Percentiles rank a stretch among this genome's conserved stretches.
Conservation (phyloP, 1,140 invertebrate genomes). For the Brachionus sp. region DNA sequence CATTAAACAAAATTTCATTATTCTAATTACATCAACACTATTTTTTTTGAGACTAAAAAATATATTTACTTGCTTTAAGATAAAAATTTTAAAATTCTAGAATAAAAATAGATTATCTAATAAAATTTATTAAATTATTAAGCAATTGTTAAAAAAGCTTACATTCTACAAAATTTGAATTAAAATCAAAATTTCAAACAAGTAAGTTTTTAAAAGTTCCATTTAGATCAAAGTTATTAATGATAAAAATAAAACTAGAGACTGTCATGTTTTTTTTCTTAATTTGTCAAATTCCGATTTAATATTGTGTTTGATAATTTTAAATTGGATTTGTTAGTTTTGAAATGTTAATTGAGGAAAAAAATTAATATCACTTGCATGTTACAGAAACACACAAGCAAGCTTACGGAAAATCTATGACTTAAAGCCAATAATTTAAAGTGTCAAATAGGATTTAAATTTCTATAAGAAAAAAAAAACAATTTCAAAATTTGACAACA, state of each 20-base stretch:
- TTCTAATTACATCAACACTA: neutral
- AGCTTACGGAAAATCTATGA: constrained; percentile 1
- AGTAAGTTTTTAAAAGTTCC: too few relatives aligned
- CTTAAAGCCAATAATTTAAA: constrained; percentile 2
- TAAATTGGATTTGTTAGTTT: constrained; percentile 10
- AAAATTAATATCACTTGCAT: neutral
- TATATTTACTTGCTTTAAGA: neutral
- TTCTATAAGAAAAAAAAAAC: neutral
- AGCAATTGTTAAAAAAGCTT: too few relatives aligned
- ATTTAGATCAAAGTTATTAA: neutral
- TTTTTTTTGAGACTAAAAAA: neutral
- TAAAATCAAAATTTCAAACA: neutral
- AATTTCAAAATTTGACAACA: neutral
- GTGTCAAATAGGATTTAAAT: neutral
- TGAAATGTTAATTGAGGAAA: constrained; percentile 9
- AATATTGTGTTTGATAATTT: neutral
- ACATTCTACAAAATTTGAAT: neutral
- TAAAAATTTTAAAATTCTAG: neutral
- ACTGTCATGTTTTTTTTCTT: neutral
- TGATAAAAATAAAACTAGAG: neutral
- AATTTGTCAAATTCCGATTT: neutral
- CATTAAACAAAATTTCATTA: neutral
- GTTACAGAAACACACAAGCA: neutral
- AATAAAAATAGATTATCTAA: too few relatives aligned
- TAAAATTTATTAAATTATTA: too few relatives aligned